These are phyloP conservation scores for Brevipalpus yothersi DNA, from an alignment of 1,140 invertebrate species.

Conservation along the genomic window DNA sequence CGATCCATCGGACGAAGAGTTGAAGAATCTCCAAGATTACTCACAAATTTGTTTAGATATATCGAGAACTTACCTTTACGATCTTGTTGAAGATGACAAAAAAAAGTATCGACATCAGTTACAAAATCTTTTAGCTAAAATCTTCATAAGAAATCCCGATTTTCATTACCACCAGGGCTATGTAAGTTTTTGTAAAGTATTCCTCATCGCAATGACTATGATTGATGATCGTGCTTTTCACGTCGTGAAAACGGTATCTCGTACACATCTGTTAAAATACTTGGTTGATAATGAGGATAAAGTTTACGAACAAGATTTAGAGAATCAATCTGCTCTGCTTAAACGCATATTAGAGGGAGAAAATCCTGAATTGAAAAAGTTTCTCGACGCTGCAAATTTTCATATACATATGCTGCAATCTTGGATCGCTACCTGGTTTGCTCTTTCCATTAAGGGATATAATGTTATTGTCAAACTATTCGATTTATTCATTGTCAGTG, in stretches of 20 bases:
- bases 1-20: slow-evolving; percentile 24
- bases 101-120: slow-evolving; percentile 59
- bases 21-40: slow-evolving; percentile 56
- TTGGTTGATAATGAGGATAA: slow-evolving; percentile 30
- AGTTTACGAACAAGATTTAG: slow-evolving; percentile 18
- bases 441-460: slow-evolving; percentile 73
- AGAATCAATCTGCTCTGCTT: slow-evolving; percentile 52
- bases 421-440: slow-evolving; percentile 95
- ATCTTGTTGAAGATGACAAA: slow-evolving; percentile 63
- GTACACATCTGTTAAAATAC: slow-evolving; percentile 57
- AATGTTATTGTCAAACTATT: slow-evolving; percentile 68
- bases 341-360: slow-evolving; percentile 57
- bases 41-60: slow-evolving; percentile 82
- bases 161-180: slow-evolving; percentile 89
- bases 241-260: slow-evolving; percentile 56
- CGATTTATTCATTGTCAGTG: slow-evolving; percentile 77
- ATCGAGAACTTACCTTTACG: slow-evolving; percentile 42
- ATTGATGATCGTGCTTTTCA: slow-evolving; percentile 55
- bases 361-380: slow-evolving; percentile 43
- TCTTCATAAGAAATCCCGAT: slow-evolving; percentile 56
- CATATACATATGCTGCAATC: slow-evolving; percentile 85
- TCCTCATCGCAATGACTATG: slow-evolving; percentile 73
- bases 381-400: slow-evolving; percentile 52
- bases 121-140: slow-evolving; percentile 57
- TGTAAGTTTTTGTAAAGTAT: slow-evolving; percentile 89